A percentile compares a stretch with the other conserved stretches of the same genome.
These are phyloP conservation scores for Agrotis puta DNA, from an alignment of 2,888 invertebrate genomes.

Conservation along the genomic window DNA sequence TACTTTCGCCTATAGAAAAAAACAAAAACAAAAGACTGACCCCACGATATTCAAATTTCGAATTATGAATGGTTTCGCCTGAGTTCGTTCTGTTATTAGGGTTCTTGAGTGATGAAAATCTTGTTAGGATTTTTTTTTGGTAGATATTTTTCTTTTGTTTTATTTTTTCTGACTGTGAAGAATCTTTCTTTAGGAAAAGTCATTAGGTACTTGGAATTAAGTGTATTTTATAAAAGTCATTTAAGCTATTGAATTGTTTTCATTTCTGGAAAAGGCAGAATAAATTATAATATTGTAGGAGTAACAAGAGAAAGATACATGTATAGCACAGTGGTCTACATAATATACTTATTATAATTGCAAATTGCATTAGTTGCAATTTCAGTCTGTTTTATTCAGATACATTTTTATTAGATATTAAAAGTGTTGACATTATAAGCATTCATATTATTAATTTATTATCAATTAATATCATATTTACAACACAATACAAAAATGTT, in stretches of 20 bases:
- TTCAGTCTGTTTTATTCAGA: not conserved
- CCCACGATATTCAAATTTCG: constrained; percentile 85
- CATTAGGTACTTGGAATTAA: not conserved
- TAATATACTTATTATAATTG: not conserved
- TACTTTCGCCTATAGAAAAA: constrained; percentile 63
- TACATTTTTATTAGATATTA: not conserved
- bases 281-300: not conserved
- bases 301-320: too few species aligned
- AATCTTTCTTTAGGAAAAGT: not conserved
- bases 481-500: not conserved
- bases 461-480: not conserved
- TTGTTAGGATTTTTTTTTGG: constrained; percentile 27
- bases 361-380: not conserved
- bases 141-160: not conserved
- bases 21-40: constrained; percentile 78
- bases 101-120: constrained; percentile 62
- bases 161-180: not conserved
- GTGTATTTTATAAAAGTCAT: not conserved
- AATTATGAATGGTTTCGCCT: constrained; percentile 82
- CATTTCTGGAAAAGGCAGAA: not conserved
- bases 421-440: too few species aligned
- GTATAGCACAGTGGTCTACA: too few species aligned
- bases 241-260: not conserved
- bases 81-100: constrained; percentile 67
- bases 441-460: not conserved